phyloP scores from a whole-genome alignment of 2,888 invertebrate genomes.

The Bibio marci region DNA sequence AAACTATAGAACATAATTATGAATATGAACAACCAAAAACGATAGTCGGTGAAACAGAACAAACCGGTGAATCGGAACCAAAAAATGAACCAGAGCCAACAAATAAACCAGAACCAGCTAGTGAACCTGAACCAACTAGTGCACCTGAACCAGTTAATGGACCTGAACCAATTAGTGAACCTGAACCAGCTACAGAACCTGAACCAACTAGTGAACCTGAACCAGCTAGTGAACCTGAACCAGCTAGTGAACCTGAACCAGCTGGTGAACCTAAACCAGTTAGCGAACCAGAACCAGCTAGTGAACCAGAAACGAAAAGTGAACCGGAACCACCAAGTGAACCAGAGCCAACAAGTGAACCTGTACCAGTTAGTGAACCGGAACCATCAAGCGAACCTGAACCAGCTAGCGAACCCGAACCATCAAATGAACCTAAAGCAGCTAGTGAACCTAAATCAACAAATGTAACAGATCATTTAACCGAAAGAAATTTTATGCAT shows the following conservation, averaged over 20 bases:
- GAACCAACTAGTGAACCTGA: constrained; percentile 22
- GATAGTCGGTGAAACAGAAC: constrained; percentile 15
- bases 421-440: constrained; percentile 7
- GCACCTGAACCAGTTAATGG: constrained; percentile 24
- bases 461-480: constrained; percentile 24
- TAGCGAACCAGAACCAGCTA: constrained; percentile 21
- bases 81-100: constrained; percentile 18
- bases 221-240: constrained; percentile 10
- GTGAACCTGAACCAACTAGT: constrained; percentile 20
- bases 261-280: constrained; percentile 18
- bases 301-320: constrained; percentile 22
- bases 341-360: constrained; percentile 23
- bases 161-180: constrained; percentile 15
- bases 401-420: constrained; percentile 4
- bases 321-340: constrained; percentile 18
- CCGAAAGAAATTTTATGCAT: constrained; percentile 15
- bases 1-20: constrained; percentile 25
- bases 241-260: constrained; percentile 3
- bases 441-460: constrained; percentile 18
- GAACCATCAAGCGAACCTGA: constrained; percentile 11
- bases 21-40: background rate
- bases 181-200: constrained; percentile 21
- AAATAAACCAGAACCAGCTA: constrained; percentile 22
- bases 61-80: constrained; percentile 15
- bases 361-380: constrained; percentile 22